phyloP scores from a whole-genome alignment of 92 coral and sea anemone genomes.

The Isaurus tuberculatus region DNA sequence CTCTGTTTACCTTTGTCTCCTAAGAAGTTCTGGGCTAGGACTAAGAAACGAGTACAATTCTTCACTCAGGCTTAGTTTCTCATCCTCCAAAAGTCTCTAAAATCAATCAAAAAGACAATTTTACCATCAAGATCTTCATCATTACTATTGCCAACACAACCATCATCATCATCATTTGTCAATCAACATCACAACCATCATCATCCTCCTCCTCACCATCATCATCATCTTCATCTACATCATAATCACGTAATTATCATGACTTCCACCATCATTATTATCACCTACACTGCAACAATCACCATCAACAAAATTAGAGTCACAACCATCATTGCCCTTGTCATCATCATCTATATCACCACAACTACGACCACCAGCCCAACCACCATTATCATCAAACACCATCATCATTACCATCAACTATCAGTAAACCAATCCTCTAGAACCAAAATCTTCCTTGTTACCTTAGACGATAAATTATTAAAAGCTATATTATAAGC shows the following conservation, averaged over 20 bases:
- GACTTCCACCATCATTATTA: neutral
- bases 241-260: neutral
- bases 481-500: no score
- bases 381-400: neutral
- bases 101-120: neutral
- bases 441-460: no score
- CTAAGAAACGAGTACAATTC: conserved; percentile 93
- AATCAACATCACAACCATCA: neutral
- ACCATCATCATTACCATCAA: neutral
- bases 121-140: neutral
- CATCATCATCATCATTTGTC: neutral
- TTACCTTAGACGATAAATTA: no score
- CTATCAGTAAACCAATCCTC: no score
- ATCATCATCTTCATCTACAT: neutral
- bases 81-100: conserved; percentile 87
- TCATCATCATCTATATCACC: neutral
- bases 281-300: neutral
- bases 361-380: neutral
- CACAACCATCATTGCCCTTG: neutral
- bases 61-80: conserved; percentile 89
- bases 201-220: neutral
- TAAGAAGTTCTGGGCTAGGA: conserved; percentile 90
- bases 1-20: conserved; percentile 73
- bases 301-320: neutral
- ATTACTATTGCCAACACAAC: neutral